Base-by-base conservation (phyloP, 2,888 invertebrate species). In the Lobophora halterata region DNA sequence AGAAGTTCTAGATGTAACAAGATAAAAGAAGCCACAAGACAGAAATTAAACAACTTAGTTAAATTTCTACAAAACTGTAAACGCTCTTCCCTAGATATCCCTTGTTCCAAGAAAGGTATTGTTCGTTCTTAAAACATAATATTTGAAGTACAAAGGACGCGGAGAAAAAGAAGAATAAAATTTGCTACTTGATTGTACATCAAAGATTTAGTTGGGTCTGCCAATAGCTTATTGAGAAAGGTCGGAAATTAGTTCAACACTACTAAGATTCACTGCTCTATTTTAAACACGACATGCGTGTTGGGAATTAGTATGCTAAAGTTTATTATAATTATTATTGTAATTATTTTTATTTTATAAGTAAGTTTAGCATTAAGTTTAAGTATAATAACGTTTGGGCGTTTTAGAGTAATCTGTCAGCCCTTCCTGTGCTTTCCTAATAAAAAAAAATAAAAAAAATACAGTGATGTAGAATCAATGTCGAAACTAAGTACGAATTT, bases 1-100 rank as follows among this genome's bases (percentile, higher is more conserved):
- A 19, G 8, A 31, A 25, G 7, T 7, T 16, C 9, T 5, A 26
- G 13, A 14, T n/a, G 33, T 14, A 13, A 20, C 6, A 33, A 38
- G 35, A 44, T 21, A 37, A 46, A 52, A 48, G 37, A 52, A 45
- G 49, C 46, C 33, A 21, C 21, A 20, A 38, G 12, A 37, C 7
- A 28, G 14, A 34, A 19, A 29, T 34, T 7, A 36, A 42, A 26
- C 16, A 19, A 13, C 7, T 11, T 7, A 8, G 3, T 25, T 13
- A 28, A 29, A 28, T 36, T 23, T 23, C 35, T 32, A 39, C 17
- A 18, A 24, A 11, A 20, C 36, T 36, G 25, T 7, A 7, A 17
- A 19, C 18, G n/a, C 3, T 10, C 8, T 16, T 24, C 23, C 31
- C 8, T 4, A 18, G 5, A 24, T n/a, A 10, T 7, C 16, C 9